Evolutionary conservation across 2,888 invertebrate genomes (phyloP).

Genomic region (Noctua fimbriata): DNA sequence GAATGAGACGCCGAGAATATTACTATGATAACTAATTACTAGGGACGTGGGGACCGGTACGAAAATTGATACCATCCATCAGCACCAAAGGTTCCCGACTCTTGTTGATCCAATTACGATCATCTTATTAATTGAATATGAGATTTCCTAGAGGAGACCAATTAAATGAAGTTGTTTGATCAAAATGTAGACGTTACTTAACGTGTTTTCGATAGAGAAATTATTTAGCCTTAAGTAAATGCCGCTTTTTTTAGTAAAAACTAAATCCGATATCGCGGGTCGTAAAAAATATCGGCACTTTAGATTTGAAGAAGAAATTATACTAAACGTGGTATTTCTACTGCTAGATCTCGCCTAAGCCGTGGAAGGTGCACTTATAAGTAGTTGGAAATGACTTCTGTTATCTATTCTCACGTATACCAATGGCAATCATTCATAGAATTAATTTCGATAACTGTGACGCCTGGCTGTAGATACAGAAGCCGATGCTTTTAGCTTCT

Average conservation of each 20-base stretch:
- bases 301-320: conserved; percentile 62
- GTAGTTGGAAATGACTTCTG: conserved; percentile 68
- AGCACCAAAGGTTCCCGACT: conserved; percentile 75
- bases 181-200: conserved; percentile 82
- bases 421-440: conserved; percentile 85
- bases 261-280: conserved; percentile 70
- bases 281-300: conserved; percentile 77
- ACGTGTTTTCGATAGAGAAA: conserved; percentile 78
- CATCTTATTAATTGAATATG: conserved; percentile 83
- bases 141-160: conserved; percentile 79
- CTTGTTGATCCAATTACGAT: conserved; percentile 80
- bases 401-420: conserved; percentile 79
- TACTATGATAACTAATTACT: conserved; percentile 69
- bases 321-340: conserved; percentile 55
- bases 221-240: conserved; percentile 81
- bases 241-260: conserved; percentile 67
- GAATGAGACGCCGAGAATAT: conserved; percentile 62
- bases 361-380: conserved; percentile 58
- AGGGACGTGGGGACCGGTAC: conserved; percentile 67
- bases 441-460: conserved; percentile 88
- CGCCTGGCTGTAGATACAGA: conserved; percentile 85
- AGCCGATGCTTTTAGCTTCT: conserved; percentile 86
- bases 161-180: conserved; percentile 84
- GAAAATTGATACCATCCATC: conserved; percentile 79
- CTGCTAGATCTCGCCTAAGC: conserved; percentile 60